A percentile compares a stretch with the other conserved stretches of the same genome.
Evolutionary conservation across 1,140 invertebrate genomes (phyloP).

Genomic region (Elysia chlorotica): DNA sequence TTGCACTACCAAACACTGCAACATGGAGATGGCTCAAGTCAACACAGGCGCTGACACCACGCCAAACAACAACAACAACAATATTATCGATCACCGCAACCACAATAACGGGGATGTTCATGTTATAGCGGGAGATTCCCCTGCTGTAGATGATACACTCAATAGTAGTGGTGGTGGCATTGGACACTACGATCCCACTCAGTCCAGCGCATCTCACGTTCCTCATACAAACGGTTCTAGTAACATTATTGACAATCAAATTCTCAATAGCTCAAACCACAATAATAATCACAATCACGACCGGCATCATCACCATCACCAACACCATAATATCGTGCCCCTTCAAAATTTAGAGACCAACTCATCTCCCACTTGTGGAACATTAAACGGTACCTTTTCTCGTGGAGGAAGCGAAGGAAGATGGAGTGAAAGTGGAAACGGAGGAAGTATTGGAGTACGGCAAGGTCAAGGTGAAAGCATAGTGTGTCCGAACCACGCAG

Average conservation of each 20-base stretch:
- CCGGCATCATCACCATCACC: not conserved
- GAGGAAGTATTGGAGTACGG: conserved; percentile 22
- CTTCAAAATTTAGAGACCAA: not conserved
- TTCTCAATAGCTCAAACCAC: too few relatives aligned
- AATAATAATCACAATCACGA: not conserved
- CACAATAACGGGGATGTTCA: not conserved
- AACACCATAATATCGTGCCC: conserved; percentile 8
- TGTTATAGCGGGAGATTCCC: not conserved
- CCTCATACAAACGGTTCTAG: too few relatives aligned
- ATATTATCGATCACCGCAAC: conserved; percentile 8
- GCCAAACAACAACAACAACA: not conserved
- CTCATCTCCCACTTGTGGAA: not conserved
- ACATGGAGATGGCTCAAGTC: conserved; percentile 21
- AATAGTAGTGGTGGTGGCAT: not conserved
- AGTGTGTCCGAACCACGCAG: conserved; percentile 59
- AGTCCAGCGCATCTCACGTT: too few relatives aligned
- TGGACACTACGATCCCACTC: not conserved
- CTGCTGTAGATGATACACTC: not conserved
- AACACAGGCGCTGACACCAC: not conserved
- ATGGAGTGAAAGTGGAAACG: conserved; percentile 1
- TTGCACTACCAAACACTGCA: conserved; percentile 41
- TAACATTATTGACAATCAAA: too few relatives aligned
- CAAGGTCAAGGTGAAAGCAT: conserved; percentile 37
- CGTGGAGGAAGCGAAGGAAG: not conserved
- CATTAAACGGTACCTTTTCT: too few relatives aligned